These are phyloP conservation scores for Blera fallax DNA, from an alignment of 2,888 invertebrate genomes.

Conservation along the genomic window DNA sequence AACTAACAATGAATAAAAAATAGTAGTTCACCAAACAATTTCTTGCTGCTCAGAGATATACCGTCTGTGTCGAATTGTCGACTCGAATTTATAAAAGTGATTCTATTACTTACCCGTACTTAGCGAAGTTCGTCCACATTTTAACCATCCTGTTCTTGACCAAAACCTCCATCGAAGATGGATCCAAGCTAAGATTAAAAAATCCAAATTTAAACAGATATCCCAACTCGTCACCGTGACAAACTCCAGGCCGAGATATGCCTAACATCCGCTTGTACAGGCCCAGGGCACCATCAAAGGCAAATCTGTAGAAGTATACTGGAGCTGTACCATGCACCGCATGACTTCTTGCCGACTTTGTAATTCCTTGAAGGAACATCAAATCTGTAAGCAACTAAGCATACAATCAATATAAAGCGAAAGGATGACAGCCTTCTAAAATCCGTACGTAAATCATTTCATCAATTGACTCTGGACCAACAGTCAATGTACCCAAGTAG, in stretches of 20 bases:
- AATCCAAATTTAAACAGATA: slow-evolving; percentile 86
- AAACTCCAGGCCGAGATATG: slow-evolving; percentile 84
- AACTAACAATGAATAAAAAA: no score
- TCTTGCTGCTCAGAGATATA: no score
- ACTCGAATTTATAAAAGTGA: no score
- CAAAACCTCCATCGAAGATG: slow-evolving; percentile 84
- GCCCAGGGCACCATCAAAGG: slow-evolving; percentile 85
- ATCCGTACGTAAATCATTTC: slow-evolving; percentile 84
- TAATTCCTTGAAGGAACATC: slow-evolving; percentile 85
- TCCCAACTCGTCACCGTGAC: slow-evolving; percentile 86
- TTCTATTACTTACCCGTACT: slow-evolving; percentile 83
- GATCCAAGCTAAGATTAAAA: slow-evolving; percentile 84
- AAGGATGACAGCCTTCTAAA: neutral
- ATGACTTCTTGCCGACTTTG: slow-evolving; percentile 83
- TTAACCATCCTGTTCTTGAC: slow-evolving; percentile 85
- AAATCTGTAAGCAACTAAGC: slow-evolving; percentile 85
- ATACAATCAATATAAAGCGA: slow-evolving; percentile 19
- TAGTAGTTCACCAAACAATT: no score
- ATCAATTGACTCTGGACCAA: slow-evolving; percentile 83
- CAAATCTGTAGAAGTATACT: slow-evolving; percentile 85
- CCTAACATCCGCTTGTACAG: slow-evolving; percentile 86
- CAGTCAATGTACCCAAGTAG: slow-evolving; percentile 84
- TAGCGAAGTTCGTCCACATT: slow-evolving; percentile 86
- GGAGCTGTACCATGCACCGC: slow-evolving; percentile 82
- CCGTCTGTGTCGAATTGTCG: no score